Evolutionary conservation across 2,113 vertebrate species (phyloP).

Genomic region (Ahaetulla prasina): DNA sequence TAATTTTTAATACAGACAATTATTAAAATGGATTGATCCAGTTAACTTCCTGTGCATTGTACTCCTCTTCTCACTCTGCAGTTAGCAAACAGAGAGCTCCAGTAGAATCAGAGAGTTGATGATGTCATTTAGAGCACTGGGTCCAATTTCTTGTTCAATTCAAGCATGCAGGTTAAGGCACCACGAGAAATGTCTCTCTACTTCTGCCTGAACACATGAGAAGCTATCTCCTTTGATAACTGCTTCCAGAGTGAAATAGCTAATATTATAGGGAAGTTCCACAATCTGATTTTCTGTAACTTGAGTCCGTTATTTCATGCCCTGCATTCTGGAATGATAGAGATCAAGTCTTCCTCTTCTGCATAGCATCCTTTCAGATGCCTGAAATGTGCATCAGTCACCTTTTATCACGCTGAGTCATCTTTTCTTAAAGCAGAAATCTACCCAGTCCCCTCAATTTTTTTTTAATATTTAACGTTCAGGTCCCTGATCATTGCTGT

Average conservation of each 20-base stretch:
- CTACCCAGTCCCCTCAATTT: neutral
- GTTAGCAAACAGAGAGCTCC: neutral
- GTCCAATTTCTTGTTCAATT: neutral
- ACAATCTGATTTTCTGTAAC: neutral
- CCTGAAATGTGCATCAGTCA: neutral
- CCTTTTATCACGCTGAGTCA: neutral
- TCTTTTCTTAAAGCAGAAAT: neutral
- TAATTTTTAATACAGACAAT: slow-evolving; percentile 11
- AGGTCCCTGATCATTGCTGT: neutral
- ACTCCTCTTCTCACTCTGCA: neutral
- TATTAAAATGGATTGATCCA: slow-evolving; percentile 13
- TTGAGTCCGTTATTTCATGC: neutral
- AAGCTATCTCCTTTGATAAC: neutral
- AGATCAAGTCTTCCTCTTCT: neutral
- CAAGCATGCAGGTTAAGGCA: neutral
- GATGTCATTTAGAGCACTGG: neutral
- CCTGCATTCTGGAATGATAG: neutral
- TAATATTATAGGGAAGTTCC: neutral
- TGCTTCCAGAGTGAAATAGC: neutral
- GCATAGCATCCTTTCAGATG: neutral
- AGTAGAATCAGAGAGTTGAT: neutral
- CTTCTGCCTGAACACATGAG: neutral
- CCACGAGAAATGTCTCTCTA: neutral
- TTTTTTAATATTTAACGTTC: neutral
- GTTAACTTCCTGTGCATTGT: neutral